Evolutionary conservation across 2,113 vertebrate species (phyloP).

Genomic region (Anser brachyrhynchus): DNA sequence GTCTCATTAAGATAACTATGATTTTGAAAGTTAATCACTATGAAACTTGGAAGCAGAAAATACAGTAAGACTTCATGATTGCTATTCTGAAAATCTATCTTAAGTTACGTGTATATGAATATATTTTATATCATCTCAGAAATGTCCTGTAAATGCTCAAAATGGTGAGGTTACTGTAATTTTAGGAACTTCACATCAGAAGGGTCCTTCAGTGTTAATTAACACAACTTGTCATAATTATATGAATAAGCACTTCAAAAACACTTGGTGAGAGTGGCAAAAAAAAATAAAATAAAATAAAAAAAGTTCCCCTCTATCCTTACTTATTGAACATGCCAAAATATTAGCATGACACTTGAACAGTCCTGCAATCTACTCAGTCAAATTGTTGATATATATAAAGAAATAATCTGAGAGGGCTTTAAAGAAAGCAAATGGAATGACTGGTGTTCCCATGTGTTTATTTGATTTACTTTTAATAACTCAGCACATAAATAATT

Average conservation of each 20-base stretch:
- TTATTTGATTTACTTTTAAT: conserved; percentile 63
- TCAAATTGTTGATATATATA: not conserved
- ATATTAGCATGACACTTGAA: conserved; percentile 36
- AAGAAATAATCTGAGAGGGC: conserved; percentile 48
- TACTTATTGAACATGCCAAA: conserved; percentile 31
- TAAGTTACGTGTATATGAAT: not conserved
- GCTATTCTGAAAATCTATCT: not conserved
- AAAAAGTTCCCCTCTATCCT: not conserved
- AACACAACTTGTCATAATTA: not conserved
- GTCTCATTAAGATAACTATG: not conserved
- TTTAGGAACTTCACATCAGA: not conserved
- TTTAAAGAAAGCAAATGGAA: conserved; percentile 25
- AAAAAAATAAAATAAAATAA: not conserved
- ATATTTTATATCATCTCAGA: not conserved
- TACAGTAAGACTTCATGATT: not conserved
- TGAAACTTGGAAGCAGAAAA: not conserved
- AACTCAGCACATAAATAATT: conserved; percentile 41
- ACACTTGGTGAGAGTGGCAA: not conserved
- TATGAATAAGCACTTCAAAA: conserved; percentile 13
- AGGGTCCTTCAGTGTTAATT: conserved; percentile 19
- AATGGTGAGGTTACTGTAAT: not conserved
- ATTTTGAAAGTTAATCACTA: not conserved
- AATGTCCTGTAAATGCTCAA: not conserved
- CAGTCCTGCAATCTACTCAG: conserved; percentile 2
- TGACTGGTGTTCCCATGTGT: not conserved